Evolutionary conservation across 2,113 vertebrate species (phyloP).

Genomic region (Vidua chalybeata): DNA sequence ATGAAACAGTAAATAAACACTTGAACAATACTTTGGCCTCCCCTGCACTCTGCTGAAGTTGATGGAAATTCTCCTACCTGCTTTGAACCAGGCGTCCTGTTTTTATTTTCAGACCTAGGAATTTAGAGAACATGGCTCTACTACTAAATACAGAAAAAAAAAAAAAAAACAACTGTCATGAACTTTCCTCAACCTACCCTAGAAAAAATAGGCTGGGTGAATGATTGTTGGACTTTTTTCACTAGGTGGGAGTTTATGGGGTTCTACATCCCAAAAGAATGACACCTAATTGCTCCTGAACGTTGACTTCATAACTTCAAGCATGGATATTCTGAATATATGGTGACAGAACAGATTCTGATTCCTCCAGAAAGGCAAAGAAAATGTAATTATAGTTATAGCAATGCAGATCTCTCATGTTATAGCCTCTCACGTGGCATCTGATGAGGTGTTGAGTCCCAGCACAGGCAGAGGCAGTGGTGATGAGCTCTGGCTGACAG

Average conservation of each 20-base stretch:
- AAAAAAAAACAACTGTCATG: too few relatives aligned
- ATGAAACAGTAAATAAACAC: background rate
- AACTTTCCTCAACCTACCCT: background rate
- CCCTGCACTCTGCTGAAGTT: background rate
- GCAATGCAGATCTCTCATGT: background rate
- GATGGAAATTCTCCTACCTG: background rate
- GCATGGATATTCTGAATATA: background rate
- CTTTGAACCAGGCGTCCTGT: background rate
- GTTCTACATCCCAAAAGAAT: background rate
- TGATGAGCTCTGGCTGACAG: background rate
- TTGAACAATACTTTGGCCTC: background rate
- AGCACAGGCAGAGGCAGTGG: background rate
- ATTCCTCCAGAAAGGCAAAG: background rate
- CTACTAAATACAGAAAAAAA: background rate
- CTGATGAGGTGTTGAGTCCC: background rate
- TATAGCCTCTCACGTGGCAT: background rate
- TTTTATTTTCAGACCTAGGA: background rate
- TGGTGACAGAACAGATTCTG: fast-evolving
- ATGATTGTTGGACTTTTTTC: background rate
- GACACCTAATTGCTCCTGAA: background rate
- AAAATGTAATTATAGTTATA: background rate
- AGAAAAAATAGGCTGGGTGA: background rate
- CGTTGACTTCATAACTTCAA: background rate
- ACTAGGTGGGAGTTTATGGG: background rate
- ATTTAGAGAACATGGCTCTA: background rate